Conservation (phyloP, 2,888 invertebrate genomes). For the Anthoptus insignis region DNA sequence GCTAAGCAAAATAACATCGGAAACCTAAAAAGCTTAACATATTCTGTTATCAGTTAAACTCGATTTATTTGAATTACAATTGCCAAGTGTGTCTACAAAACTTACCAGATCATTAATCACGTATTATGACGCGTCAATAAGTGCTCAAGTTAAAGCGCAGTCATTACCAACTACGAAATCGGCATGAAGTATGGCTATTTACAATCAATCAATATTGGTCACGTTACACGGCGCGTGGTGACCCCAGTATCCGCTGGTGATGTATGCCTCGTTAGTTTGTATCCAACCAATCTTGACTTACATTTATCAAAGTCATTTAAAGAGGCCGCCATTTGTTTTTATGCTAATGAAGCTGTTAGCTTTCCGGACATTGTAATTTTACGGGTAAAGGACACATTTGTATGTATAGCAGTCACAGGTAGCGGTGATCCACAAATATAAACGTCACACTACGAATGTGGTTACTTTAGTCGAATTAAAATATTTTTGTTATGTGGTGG, state of each 20-base stretch:
- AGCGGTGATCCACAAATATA: too few species aligned
- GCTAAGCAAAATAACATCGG: too few species aligned
- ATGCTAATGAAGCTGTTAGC: background rate
- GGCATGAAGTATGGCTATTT: background rate
- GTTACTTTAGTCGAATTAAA: too few species aligned
- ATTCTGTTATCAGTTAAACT: too few species aligned
- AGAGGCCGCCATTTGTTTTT: constrained; percentile 13
- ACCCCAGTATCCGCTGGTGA: background rate
- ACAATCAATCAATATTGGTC: constrained; percentile 6
- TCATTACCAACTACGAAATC: background rate
- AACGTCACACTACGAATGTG: too few species aligned
- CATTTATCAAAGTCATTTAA: constrained; percentile 16
- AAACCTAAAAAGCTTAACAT: too few species aligned
- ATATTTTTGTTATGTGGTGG: too few species aligned
- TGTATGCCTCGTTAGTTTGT: constrained; percentile 2
- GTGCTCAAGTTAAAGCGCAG: constrained; percentile 8
- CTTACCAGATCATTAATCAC: constrained; percentile 11
- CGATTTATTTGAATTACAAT: background rate
- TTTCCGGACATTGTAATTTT: constrained; percentile 8
- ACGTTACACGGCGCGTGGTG: background rate
- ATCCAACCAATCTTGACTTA: background rate
- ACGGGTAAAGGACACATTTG: background rate
- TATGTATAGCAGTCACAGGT: too few species aligned
- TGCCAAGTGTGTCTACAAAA: constrained; percentile 8
- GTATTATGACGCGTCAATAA: constrained; percentile 5